Percentiles rank a stretch among this genome's conserved stretches.
These are phyloP conservation scores for Ciconia boyciana DNA, from an alignment of 2,113 vertebrate species.

Conservation along the genomic window DNA sequence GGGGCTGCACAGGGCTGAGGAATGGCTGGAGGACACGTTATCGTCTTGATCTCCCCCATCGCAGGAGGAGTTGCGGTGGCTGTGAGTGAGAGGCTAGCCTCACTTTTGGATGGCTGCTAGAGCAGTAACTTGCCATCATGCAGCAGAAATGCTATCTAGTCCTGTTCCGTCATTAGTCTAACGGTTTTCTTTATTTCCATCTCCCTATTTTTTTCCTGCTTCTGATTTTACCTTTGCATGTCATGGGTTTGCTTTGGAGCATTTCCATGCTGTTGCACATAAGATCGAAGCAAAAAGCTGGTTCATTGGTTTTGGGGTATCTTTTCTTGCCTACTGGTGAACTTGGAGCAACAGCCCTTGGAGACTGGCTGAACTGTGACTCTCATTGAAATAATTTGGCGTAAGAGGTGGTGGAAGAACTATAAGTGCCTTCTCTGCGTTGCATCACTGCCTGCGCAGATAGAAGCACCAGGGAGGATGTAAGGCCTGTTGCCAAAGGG, in stretches of 20 bases:
- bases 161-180: background rate
- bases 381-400: rapidly evolving
- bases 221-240: background rate
- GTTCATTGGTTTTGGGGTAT: background rate
- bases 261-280: background rate
- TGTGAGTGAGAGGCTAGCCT: background rate
- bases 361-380: background rate
- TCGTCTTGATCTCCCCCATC: no score
- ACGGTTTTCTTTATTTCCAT: background rate
- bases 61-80: background rate
- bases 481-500: background rate
- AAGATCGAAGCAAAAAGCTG: background rate
- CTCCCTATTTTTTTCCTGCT: background rate
- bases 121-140: background rate
- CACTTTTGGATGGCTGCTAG: background rate
- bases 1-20: background rate
- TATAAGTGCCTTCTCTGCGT: rapidly evolving
- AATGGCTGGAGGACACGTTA: no score
- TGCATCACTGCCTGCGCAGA: background rate
- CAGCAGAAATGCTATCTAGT: background rate
- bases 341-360: background rate
- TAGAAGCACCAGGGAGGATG: background rate
- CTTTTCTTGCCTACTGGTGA: background rate
- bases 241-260: background rate
- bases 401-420: background rate